These are phyloP conservation scores for Campylomormyrus tamandua DNA, from an alignment of 2,113 vertebrate genomes.

Conservation along the genomic window DNA sequence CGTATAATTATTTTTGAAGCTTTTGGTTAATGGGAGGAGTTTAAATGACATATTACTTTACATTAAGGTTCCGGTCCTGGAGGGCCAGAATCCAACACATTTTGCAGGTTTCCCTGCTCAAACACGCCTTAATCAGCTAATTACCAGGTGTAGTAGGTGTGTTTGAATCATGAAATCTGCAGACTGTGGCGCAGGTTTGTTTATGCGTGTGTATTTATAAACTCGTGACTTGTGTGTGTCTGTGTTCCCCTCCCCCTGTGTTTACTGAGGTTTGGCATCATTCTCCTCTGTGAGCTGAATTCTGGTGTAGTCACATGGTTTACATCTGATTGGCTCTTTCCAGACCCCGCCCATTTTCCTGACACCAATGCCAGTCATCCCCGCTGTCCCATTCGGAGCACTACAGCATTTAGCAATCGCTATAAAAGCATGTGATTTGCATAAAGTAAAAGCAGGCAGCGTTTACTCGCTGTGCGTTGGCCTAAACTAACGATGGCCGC, in stretches of 20 bases:
- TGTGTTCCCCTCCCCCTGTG: background rate
- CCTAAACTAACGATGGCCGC: background rate
- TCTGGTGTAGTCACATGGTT: background rate
- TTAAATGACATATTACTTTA: background rate
- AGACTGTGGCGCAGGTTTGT: background rate
- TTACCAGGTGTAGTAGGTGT: background rate
- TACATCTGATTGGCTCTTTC: background rate
- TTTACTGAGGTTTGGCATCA: background rate
- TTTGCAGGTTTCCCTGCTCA: background rate
- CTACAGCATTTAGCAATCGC: background rate
- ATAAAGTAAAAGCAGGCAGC: background rate
- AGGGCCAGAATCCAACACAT: background rate
- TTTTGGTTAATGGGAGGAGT: background rate
- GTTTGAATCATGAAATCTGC: background rate
- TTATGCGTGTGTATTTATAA: conserved; percentile 1
- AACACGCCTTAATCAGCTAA: background rate
- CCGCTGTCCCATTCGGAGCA: background rate
- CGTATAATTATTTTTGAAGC: background rate
- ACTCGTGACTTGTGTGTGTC: background rate
- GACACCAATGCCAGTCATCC: background rate
- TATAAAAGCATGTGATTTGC: background rate
- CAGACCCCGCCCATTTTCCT: background rate
- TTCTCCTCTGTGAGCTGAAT: background rate
- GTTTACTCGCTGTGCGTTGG: background rate
- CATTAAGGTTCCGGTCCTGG: background rate